A percentile compares a stretch with the other conserved stretches of the same genome.
These are phyloP conservation scores for Idaea dimidiata DNA, from an alignment of 2,888 invertebrate genomes.

Conservation along the genomic window DNA sequence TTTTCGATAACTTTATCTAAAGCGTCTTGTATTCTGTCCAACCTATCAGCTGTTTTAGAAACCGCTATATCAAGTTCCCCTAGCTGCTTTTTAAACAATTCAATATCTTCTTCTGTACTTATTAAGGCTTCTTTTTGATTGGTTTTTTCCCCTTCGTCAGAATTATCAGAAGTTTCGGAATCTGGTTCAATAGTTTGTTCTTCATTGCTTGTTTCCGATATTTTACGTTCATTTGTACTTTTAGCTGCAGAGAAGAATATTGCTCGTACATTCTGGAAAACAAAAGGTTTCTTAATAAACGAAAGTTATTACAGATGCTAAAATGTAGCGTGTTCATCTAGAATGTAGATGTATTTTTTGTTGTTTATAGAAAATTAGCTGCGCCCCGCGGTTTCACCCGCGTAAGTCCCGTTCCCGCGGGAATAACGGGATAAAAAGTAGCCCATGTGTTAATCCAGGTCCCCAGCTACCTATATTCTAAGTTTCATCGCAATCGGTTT, in stretches of 20 bases:
- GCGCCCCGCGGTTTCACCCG: no score
- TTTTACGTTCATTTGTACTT: conserved; percentile 74
- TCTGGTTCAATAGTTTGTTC: conserved; percentile 51
- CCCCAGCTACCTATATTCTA: no score
- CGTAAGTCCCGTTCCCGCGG: no score
- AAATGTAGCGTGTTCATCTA: no score
- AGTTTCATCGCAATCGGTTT: no score
- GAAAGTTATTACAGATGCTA: no score
- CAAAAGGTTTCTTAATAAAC: conserved; percentile 5
- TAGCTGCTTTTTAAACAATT: conserved; percentile 75
- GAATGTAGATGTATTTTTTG: no score
- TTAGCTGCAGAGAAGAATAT: conserved; percentile 95
- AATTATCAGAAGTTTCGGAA: conserved; percentile 52
- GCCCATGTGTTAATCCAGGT: no score
- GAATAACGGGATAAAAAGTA: no score
- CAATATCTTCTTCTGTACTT: conserved; percentile 62
- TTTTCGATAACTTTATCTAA: conserved; percentile 68
- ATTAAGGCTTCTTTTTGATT: conserved; percentile 49
- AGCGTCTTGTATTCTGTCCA: conserved; percentile 77
- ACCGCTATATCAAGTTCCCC: conserved; percentile 77
- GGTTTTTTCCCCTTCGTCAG: conserved; percentile 37
- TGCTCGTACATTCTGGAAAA: conserved; percentile 82
- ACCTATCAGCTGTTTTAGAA: conserved; percentile 75
- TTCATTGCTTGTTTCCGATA: conserved; percentile 58
- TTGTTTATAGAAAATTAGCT: no score